Evolutionary conservation across 2,888 invertebrate genomes (phyloP).

Genomic region (Caenorhabditis angaria): DNA sequence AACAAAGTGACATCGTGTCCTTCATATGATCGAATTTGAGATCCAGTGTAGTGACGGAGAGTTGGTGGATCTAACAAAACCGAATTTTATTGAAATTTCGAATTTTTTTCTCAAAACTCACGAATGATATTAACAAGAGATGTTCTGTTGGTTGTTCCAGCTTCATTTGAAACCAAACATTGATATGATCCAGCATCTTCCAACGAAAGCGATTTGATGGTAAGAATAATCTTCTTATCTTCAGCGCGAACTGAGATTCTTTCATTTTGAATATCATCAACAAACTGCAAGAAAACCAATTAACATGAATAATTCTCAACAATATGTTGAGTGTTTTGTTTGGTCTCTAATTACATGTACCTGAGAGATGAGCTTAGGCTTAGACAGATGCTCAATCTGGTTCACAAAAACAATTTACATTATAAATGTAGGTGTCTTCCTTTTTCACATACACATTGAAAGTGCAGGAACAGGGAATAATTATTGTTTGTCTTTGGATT

Average conservation of each 20-base stretch:
- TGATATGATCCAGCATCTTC: constrained; percentile 61
- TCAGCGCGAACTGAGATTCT: constrained; percentile 38
- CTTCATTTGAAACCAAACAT: constrained; percentile 60
- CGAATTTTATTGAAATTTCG: background rate
- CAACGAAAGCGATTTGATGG: constrained; percentile 44
- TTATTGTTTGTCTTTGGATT: background rate
- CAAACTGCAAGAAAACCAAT: constrained; percentile 31
- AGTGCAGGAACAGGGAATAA: background rate
- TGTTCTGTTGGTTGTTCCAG: constrained; percentile 49
- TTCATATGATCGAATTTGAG: constrained; percentile 42
- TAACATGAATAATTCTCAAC: background rate
- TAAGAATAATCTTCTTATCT: constrained; percentile 49
- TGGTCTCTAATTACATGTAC: background rate
- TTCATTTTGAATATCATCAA: constrained; percentile 28
- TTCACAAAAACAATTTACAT: constrained; percentile 3
- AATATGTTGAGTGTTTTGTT: background rate
- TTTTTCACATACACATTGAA: background rate
- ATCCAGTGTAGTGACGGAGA: constrained; percentile 42
- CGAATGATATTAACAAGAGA: constrained; percentile 55
- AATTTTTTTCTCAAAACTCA: constrained; percentile 26
- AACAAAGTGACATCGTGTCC: constrained; percentile 49
- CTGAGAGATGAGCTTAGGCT: background rate
- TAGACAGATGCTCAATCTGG: background rate
- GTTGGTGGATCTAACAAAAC: constrained; percentile 49
- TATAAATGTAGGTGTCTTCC: background rate